Conservation (phyloP, 2,113 vertebrate genomes). For the Sphyrna mokarran region DNA sequence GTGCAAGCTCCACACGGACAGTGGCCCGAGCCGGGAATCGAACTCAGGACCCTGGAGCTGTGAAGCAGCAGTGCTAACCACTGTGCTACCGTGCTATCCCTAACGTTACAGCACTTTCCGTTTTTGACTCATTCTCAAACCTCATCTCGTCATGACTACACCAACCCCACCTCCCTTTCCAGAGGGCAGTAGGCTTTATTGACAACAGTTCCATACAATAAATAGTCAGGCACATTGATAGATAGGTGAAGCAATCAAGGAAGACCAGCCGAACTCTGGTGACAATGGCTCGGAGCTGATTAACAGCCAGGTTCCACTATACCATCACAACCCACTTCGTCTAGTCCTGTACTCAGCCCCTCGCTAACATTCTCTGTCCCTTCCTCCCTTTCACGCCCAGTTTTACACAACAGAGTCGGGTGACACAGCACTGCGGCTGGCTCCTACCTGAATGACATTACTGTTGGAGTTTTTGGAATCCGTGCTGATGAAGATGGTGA, state of each 20-base stretch:
- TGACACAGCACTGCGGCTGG: not conserved
- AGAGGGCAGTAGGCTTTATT: not conserved
- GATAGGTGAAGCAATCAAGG: not conserved
- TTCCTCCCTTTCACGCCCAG: too few relatives aligned
- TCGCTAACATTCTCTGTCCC: too few relatives aligned
- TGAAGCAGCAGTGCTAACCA: too few relatives aligned
- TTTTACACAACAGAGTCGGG: not conserved
- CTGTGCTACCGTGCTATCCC: too few relatives aligned
- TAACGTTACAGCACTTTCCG: too few relatives aligned
- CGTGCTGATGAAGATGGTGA: constrained; percentile 80
- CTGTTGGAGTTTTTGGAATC: constrained; percentile 94
- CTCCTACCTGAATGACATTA: constrained; percentile 86
- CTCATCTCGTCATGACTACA: not conserved
- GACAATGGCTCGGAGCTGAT: not conserved
- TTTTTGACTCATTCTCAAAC: not conserved
- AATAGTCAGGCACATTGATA: not conserved
- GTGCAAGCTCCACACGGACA: too few relatives aligned
- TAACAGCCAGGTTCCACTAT: too few relatives aligned
- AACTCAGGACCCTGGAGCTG: too few relatives aligned
- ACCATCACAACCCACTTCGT: not conserved
- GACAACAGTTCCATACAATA: not conserved
- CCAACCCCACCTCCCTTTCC: not conserved
- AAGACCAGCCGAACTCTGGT: not conserved
- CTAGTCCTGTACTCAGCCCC: too few relatives aligned
- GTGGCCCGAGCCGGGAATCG: too few relatives aligned